These are phyloP conservation scores for Brachyhypopomus gauderio DNA, from an alignment of 2,113 vertebrate species.

Conservation along the genomic window DNA sequence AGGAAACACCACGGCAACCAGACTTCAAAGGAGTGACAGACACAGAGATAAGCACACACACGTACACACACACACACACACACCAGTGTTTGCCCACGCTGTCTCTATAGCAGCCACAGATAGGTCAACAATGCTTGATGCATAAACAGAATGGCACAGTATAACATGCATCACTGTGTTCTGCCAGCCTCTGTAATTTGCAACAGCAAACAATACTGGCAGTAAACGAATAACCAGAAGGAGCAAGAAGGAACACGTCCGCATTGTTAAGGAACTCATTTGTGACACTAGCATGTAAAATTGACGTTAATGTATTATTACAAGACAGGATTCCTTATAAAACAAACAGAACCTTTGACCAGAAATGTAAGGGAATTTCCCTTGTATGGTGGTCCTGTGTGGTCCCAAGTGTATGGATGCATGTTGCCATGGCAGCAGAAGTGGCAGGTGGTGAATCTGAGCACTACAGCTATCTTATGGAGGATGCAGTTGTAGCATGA, in stretches of 20 bases:
- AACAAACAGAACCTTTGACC: conserved; percentile 21
- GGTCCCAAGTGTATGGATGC: conserved; percentile 40
- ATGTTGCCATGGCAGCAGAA: conserved; percentile 58
- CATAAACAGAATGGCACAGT: conserved; percentile 19
- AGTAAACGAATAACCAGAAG: conserved; percentile 33
- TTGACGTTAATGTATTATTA: background rate
- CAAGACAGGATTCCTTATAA: background rate
- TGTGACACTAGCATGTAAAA: background rate
- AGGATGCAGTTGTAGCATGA: conserved; percentile 2
- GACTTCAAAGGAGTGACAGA: conserved; percentile 46
- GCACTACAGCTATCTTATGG: conserved; percentile 16
- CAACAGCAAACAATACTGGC: background rate
- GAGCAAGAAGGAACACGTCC: background rate
- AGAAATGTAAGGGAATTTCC: conserved; percentile 22
- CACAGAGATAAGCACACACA: conserved; percentile 31
- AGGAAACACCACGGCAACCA: conserved; percentile 52
- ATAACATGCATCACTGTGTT: conserved; percentile 9
- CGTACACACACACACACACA: conserved; percentile 33
- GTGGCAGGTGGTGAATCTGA: conserved; percentile 27
- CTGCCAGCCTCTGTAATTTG: conserved; percentile 14
- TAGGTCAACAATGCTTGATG: conserved; percentile 42
- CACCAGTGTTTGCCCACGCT: conserved; percentile 29
- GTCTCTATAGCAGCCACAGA: conserved; percentile 40
- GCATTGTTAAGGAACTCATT: background rate
- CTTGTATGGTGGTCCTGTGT: conserved; percentile 28